A percentile compares a stretch with the other conserved stretches of the same genome.
Evolutionary conservation across 2,888 invertebrate genomes (phyloP).

Genomic region (Hartigia nigra): DNA sequence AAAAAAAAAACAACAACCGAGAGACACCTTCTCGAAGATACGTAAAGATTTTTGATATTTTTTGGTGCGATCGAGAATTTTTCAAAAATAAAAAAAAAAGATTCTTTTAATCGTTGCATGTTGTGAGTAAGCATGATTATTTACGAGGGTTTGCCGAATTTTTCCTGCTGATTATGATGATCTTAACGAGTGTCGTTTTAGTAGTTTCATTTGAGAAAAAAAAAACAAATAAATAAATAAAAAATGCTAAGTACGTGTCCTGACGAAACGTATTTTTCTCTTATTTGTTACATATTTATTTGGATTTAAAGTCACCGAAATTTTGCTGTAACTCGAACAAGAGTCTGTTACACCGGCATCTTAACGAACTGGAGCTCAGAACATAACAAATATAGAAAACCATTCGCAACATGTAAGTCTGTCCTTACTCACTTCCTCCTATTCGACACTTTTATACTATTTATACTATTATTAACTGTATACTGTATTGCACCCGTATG

Average conservation of each 20-base stretch:
- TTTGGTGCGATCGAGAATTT: not conserved
- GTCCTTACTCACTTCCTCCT: constrained; percentile 56
- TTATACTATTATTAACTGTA: not conserved
- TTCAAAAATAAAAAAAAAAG: not conserved
- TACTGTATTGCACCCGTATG: constrained; percentile 8
- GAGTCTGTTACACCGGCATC: constrained; percentile 66
- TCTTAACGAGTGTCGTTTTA: constrained; percentile 17
- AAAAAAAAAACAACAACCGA: not conserved
- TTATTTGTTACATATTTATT: constrained; percentile 67
- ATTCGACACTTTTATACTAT: constrained; percentile 28
- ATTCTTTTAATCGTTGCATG: constrained; percentile 39
- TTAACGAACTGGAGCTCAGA: constrained; percentile 66
- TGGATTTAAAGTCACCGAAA: constrained; percentile 65
- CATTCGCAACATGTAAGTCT: constrained; percentile 64
- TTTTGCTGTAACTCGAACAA: constrained; percentile 66
- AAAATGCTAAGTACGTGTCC: constrained; percentile 19
- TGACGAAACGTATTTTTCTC: constrained; percentile 54
- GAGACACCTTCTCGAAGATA: not conserved
- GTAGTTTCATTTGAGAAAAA: constrained; percentile 17
- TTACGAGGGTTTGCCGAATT: not conserved
- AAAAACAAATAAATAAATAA: too few relatives aligned
- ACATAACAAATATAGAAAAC: constrained; percentile 63
- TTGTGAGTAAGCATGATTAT: constrained; percentile 48
- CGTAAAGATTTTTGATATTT: not conserved
- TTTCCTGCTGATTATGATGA: constrained; percentile 11